These are phyloP conservation scores for Hoplias malabaricus DNA, from an alignment of 2,113 vertebrate genomes.

Conservation along the genomic window DNA sequence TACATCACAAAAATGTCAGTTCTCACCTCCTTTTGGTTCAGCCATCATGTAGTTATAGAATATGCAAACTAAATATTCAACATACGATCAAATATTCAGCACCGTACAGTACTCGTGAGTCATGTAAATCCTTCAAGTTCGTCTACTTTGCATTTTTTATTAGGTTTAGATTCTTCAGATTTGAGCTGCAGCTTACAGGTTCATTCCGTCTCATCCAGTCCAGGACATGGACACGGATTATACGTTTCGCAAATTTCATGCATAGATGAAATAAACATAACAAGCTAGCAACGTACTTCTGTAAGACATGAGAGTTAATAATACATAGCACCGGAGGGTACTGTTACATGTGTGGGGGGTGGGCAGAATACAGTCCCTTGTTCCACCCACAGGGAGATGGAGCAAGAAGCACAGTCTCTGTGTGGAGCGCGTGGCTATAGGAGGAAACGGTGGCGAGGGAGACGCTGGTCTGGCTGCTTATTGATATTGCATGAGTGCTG, in stretches of 20 bases:
- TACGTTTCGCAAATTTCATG: not conserved
- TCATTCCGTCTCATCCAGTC: not conserved
- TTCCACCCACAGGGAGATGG: not conserved
- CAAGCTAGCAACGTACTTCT: not conserved
- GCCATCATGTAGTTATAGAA: not conserved
- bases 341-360: not conserved
- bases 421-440: not conserved
- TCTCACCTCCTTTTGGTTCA: not conserved
- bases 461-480: conserved; percentile 8
- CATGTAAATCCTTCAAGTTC: not conserved
- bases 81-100: not conserved
- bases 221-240: not conserved
- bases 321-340: not conserved
- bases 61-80: not conserved
- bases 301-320: not conserved
- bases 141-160: not conserved
- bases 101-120: not conserved
- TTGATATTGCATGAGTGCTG: conserved; percentile 28
- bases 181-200: not conserved
- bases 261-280: not conserved
- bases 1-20: not conserved
- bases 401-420: not conserved
- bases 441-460: not conserved
- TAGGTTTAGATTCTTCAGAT: not conserved
- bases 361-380: not conserved